These are phyloP conservation scores for Pristionchus japonicus DNA, from an alignment of 2,888 invertebrate genomes.

Conservation along the genomic window DNA sequence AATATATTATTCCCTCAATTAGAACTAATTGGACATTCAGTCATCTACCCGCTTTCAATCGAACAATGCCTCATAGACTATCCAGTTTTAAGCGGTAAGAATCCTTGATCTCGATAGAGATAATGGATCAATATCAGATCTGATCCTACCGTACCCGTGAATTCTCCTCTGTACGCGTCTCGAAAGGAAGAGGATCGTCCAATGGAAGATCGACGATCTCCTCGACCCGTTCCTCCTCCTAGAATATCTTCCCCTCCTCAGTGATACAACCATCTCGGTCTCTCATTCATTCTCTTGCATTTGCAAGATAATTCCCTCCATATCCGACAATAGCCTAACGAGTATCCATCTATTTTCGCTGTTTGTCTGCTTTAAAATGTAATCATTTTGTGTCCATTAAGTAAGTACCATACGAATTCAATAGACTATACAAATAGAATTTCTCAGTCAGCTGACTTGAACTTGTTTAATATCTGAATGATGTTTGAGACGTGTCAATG, in stretches of 20 bases:
- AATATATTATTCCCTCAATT: neutral
- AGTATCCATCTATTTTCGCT: neutral
- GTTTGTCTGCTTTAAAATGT: too few relatives aligned
- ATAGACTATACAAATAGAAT: too few relatives aligned
- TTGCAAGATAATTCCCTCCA: neutral
- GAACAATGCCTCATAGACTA: slow-evolving; percentile 34
- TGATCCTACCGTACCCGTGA: slow-evolving; percentile 17
- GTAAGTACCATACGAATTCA: too few relatives aligned
- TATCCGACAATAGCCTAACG: neutral
- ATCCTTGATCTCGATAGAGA: neutral
- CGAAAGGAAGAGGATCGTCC: neutral
- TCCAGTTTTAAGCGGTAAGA: slow-evolving; percentile 15
- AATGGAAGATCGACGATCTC: neutral
- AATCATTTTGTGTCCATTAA: too few relatives aligned
- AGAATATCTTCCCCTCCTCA: slow-evolving; percentile 5
- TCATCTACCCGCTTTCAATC: slow-evolving; percentile 9
- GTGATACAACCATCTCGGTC: neutral
- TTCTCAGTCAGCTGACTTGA: too few relatives aligned
- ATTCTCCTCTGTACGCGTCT: slow-evolving; percentile 4
- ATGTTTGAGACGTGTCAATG: too few relatives aligned
- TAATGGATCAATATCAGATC: neutral
- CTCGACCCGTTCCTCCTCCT: slow-evolving; percentile 38
- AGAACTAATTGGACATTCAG: neutral
- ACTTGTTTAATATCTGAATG: too few relatives aligned
- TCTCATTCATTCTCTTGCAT: neutral